Percentiles rank a stretch among this genome's conserved stretches.
Evolutionary conservation across 2,888 invertebrate genomes (phyloP).

Genomic region (Drosophila emarginata): DNA sequence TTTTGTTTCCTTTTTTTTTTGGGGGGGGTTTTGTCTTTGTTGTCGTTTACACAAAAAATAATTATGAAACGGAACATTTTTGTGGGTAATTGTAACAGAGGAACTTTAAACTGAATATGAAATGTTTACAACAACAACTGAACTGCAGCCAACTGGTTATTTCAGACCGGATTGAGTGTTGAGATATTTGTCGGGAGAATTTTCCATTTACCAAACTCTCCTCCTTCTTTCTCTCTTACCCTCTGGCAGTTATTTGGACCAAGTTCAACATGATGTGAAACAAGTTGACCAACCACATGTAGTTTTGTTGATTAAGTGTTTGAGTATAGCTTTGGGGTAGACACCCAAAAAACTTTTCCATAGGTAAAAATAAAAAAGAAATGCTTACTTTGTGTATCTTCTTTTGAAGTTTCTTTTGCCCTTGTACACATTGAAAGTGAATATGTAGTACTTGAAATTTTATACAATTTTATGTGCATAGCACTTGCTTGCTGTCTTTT

Average conservation of each 20-base stretch:
- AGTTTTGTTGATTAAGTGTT: conserved; percentile 49
- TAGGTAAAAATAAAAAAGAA: conserved; percentile 18
- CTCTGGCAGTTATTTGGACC: neutral
- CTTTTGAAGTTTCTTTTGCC: conserved; percentile 17
- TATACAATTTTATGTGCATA: conserved; percentile 39
- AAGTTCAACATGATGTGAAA: conserved; percentile 25
- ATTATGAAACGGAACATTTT: conserved; percentile 55
- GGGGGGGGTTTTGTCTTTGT: conserved; percentile 19
- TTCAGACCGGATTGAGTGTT: conserved; percentile 32
- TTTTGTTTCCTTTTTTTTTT: neutral
- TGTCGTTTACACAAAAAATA: conserved; percentile 59
- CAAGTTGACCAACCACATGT: conserved; percentile 40
- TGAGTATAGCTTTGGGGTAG: conserved; percentile 43
- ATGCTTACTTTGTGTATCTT: conserved; percentile 8
- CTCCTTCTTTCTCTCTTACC: neutral
- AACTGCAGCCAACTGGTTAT: conserved; percentile 41
- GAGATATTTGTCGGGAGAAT: conserved; percentile 41
- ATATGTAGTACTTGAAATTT: neutral
- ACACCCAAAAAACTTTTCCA: conserved; percentile 30
- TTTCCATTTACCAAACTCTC: neutral
- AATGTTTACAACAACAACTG: conserved; percentile 52
- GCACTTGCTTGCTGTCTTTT: conserved; percentile 47
- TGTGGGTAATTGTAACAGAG: conserved; percentile 32
- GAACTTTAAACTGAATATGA: conserved; percentile 53
- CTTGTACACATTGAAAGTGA: neutral